These are phyloP conservation scores for Harlomillsia oculata DNA, from an alignment of 1,140 invertebrate genomes.

Conservation along the genomic window DNA sequence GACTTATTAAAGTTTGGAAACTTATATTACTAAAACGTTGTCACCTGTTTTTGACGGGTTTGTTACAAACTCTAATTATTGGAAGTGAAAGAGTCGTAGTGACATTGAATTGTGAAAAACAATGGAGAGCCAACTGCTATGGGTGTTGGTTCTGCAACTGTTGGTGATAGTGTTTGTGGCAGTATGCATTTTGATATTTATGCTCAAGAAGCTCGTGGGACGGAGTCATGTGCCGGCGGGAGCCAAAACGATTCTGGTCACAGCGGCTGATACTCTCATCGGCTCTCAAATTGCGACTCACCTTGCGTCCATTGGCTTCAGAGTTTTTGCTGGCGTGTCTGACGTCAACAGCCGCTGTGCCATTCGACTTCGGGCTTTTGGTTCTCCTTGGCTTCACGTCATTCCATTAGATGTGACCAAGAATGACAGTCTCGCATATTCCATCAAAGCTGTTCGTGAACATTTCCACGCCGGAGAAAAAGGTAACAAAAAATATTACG, in stretches of 20 bases:
- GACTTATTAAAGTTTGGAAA: too few relatives aligned
- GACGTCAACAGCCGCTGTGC: slow-evolving; percentile 38
- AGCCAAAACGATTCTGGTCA: slow-evolving; percentile 32
- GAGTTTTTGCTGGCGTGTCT: slow-evolving; percentile 62
- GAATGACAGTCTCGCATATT: slow-evolving; percentile 66
- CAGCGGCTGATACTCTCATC: slow-evolving; percentile 25
- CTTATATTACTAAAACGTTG: too few relatives aligned
- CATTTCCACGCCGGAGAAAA: slow-evolving; percentile 71
- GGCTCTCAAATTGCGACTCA: slow-evolving; percentile 45
- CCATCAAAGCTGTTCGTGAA: slow-evolving; percentile 61
- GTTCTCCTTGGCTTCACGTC: slow-evolving; percentile 41
- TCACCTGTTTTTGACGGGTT: too few relatives aligned
- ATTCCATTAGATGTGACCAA: slow-evolving; percentile 65
- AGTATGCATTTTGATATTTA: slow-evolving; percentile 30
- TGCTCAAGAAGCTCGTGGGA: slow-evolving; percentile 32
- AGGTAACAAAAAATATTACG: too few relatives aligned
- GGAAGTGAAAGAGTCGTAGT: too few relatives aligned
- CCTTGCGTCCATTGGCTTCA: slow-evolving; percentile 55
- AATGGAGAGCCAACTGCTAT: slow-evolving; percentile 34
- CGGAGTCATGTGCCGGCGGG: slow-evolving; percentile 24
- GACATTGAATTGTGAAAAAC: too few relatives aligned
- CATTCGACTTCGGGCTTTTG: slow-evolving; percentile 38
- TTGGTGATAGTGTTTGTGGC: slow-evolving; percentile 32
- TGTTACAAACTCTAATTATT: too few relatives aligned
- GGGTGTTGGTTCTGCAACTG: slow-evolving; percentile 32